Evolutionary conservation across 2,113 vertebrate species (phyloP).

Genomic region (Lagenorhynchus albirostris): DNA sequence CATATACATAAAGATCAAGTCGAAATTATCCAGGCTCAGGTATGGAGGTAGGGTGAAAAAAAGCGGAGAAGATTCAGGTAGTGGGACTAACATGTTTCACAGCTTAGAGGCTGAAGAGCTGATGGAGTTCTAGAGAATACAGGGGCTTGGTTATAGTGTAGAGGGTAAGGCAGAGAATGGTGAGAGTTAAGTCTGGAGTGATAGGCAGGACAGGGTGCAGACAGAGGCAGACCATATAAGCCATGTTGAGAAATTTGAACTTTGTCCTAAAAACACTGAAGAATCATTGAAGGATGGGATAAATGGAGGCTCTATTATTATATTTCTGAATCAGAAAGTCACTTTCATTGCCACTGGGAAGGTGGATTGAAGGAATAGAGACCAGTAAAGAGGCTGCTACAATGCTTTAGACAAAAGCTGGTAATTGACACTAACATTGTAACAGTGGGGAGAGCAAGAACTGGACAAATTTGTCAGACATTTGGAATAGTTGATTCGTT

Average conservation of each 20-base stretch:
- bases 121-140: neutral
- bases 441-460: neutral
- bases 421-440: neutral
- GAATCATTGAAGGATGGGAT: neutral
- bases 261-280: neutral
- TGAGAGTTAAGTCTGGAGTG: neutral
- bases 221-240: neutral
- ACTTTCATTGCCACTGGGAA: neutral
- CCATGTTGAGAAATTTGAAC: neutral
- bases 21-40: neutral
- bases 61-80: neutral
- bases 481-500: neutral
- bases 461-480: neutral
- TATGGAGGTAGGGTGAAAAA: neutral
- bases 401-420: neutral
- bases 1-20: neutral
- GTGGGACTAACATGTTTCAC: neutral
- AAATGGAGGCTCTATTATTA: neutral
- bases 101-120: neutral
- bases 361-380: neutral
- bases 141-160: neutral
- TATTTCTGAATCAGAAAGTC: neutral
- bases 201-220: rapidly evolving
- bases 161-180: neutral
- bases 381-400: neutral